These are phyloP conservation scores for Brachyalestes nurse DNA, from an alignment of 2,797 vertebrate species.

Conservation along the genomic window DNA sequence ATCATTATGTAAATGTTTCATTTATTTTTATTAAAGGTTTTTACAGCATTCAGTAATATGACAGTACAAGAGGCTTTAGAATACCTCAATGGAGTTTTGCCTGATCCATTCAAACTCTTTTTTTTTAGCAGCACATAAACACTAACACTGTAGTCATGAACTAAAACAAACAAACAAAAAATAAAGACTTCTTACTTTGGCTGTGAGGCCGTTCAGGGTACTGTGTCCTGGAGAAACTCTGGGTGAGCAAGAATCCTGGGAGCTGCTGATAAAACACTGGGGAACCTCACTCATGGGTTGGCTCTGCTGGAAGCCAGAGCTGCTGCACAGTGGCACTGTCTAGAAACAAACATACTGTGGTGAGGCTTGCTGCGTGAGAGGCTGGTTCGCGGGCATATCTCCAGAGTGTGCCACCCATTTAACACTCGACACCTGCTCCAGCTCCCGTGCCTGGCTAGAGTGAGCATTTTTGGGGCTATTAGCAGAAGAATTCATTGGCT, in stretches of 20 bases:
- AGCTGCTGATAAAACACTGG: constrained; percentile 78
- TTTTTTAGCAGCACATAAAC: no score
- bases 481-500: constrained; percentile 61
- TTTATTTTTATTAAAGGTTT: no score
- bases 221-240: constrained; percentile 67
- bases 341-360: constrained; percentile 64
- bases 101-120: no score
- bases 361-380: neutral
- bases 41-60: no score
- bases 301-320: constrained; percentile 68
- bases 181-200: constrained; percentile 74
- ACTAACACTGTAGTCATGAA: neutral
- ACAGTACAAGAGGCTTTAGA: no score
- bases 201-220: constrained; percentile 75
- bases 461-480: constrained; percentile 61
- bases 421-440: constrained; percentile 63
- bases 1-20: no score
- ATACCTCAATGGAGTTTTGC: no score
- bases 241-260: constrained; percentile 68
- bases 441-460: constrained; percentile 54
- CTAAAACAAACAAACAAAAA: neutral
- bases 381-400: neutral
- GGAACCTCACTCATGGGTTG: constrained; percentile 69
- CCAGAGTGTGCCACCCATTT: constrained; percentile 48
- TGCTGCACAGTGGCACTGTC: constrained; percentile 74